Percentiles rank a stretch among this genome's conserved stretches.
Evolutionary conservation across 1,140 invertebrate genomes (phyloP).

Genomic region (Diabrotica virgifera): DNA sequence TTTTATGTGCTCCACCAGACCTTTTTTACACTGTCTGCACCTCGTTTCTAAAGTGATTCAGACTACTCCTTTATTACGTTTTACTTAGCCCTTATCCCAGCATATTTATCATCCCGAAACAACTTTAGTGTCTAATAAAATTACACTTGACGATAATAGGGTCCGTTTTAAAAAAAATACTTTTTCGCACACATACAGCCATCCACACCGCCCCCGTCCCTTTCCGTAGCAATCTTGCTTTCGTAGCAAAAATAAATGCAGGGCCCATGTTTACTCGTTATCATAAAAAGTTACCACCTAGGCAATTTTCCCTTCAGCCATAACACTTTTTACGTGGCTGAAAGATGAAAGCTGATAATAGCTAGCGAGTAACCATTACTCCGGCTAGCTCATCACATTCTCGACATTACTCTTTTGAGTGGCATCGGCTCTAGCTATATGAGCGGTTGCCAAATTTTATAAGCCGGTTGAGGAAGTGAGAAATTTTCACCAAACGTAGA

Average conservation of each 20-base stretch:
- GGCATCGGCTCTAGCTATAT: slow-evolving; percentile 13
- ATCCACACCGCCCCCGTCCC: not conserved
- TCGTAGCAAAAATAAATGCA: slow-evolving; percentile 27
- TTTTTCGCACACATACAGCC: not conserved
- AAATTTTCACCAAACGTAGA: too few relatives aligned
- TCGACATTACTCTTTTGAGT: slow-evolving; percentile 28
- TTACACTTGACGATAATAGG: not conserved
- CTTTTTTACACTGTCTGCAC: too few relatives aligned
- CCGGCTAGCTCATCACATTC: slow-evolving; percentile 26
- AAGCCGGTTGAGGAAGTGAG: too few relatives aligned
- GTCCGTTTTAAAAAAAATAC: not conserved
- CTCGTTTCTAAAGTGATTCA: too few relatives aligned
- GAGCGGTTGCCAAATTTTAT: not conserved
- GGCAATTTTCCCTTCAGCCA: slow-evolving; percentile 35
- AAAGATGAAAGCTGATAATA: slow-evolving; percentile 37
- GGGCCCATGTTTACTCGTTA: slow-evolving; percentile 36
- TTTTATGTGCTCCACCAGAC: too few relatives aligned
- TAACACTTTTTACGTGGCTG: slow-evolving; percentile 35
- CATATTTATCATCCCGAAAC: too few relatives aligned
- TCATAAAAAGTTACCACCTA: slow-evolving; percentile 41
- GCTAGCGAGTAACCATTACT: slow-evolving; percentile 32
- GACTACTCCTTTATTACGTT: too few relatives aligned
- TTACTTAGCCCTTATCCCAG: too few relatives aligned
- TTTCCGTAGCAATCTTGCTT: slow-evolving; percentile 11
- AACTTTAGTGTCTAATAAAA: not conserved